These are phyloP conservation scores for Diplodus sargus DNA, from an alignment of 2,797 vertebrate species.

Conservation along the genomic window DNA sequence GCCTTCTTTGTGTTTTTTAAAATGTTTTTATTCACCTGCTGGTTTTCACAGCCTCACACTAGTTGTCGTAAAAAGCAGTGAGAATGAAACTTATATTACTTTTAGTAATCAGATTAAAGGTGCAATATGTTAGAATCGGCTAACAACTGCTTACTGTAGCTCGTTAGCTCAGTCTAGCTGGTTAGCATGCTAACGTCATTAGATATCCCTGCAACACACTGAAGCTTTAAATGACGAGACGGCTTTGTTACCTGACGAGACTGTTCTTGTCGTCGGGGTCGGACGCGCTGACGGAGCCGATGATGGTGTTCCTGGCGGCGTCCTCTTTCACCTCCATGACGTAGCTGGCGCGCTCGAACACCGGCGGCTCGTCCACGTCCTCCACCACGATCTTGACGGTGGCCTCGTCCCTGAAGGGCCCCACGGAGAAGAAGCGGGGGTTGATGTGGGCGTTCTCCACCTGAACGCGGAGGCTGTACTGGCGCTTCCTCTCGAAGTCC, in stretches of 20 bases:
- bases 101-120: too few relatives aligned
- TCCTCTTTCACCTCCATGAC: constrained; percentile 93
- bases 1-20: too few relatives aligned
- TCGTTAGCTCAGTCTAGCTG: too few relatives aligned
- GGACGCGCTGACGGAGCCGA: constrained; percentile 89
- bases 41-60: too few relatives aligned
- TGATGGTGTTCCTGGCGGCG: constrained; percentile 82
- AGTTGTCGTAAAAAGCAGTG: too few relatives aligned
- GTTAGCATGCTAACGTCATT: too few relatives aligned
- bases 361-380: constrained; percentile 93
- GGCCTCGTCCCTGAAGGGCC: constrained; percentile 92
- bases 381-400: constrained; percentile 90
- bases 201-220: too few relatives aligned
- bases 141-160: too few relatives aligned
- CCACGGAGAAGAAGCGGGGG: constrained; percentile 88
- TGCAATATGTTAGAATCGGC: too few relatives aligned
- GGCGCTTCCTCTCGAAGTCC: constrained; percentile 92
- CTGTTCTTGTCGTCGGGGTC: constrained; percentile 91
- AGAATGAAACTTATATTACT: too few relatives aligned
- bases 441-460: constrained; percentile 90
- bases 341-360: constrained; percentile 89
- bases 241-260: constrained; percentile 87
- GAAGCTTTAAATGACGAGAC: too few relatives aligned
- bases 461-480: constrained; percentile 91
- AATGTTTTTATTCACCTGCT: too few relatives aligned